Evolutionary conservation across 2,888 invertebrate species (phyloP).

Genomic region (Temnothorax ravouxi): DNA sequence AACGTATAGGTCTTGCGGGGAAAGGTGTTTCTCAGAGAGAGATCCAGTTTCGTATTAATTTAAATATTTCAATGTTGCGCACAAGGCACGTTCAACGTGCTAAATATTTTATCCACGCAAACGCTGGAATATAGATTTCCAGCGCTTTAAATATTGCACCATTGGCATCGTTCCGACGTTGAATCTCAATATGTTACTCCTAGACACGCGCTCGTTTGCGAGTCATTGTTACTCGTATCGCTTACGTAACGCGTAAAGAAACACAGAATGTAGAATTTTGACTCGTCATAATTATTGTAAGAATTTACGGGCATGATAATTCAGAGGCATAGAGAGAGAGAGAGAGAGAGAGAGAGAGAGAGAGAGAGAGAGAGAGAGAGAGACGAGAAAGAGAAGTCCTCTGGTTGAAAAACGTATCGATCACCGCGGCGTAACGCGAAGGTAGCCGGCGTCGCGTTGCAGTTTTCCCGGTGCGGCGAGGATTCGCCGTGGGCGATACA

Average conservation of each 20-base stretch:
- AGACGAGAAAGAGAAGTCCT: background rate
- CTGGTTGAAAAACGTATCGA: constrained; percentile 16
- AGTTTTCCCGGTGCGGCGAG: constrained; percentile 26
- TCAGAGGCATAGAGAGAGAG: background rate
- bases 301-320: background rate
- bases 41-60: background rate
- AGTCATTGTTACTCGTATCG: background rate
- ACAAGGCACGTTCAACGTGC: background rate
- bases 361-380: background rate
- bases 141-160: background rate
- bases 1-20: too few relatives aligned
- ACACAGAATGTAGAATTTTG: background rate
- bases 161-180: background rate
- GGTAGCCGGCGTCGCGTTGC: background rate
- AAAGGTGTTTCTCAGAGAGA: background rate
- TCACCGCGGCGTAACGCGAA: background rate
- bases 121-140: background rate
- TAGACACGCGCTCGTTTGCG: background rate
- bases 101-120: constrained; percentile 19
- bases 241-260: background rate
- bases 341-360: background rate
- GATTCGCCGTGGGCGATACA: constrained; percentile 46
- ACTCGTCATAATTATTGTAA: too few relatives aligned
- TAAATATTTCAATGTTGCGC: background rate
- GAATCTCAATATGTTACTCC: background rate